Percentiles rank a stretch among this genome's conserved stretches.
Evolutionary conservation across 2,888 invertebrate genomes (phyloP).

Genomic region (Polietes domitor): DNA sequence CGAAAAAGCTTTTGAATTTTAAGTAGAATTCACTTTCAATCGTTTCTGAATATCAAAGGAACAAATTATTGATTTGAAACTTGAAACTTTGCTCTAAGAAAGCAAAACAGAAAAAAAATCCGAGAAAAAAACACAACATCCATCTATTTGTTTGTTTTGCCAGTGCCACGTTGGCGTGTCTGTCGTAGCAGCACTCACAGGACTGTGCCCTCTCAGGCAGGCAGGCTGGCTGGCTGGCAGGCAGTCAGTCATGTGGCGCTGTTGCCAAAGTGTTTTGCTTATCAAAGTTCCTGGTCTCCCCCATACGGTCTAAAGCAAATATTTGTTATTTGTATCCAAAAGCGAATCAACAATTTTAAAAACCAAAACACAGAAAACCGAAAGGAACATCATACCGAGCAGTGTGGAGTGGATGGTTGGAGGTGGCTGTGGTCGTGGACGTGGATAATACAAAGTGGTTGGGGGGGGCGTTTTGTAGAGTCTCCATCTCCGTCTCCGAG

Average conservation of each 20-base stretch:
- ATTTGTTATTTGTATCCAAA: constrained; percentile 37
- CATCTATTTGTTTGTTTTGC: constrained; percentile 24
- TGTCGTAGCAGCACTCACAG: constrained; percentile 10
- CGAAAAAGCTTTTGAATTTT: constrained; percentile 28
- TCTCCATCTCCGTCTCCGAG: not conserved
- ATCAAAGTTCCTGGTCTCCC: constrained; percentile 9
- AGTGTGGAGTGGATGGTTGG: too few species aligned
- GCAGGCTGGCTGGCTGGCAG: too few species aligned
- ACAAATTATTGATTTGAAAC: constrained; percentile 37
- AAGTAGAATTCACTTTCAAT: not conserved
- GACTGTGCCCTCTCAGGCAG: not conserved
- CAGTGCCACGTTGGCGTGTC: not conserved
- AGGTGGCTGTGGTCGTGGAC: too few species aligned
- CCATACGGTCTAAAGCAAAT: constrained; percentile 24
- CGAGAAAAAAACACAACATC: not conserved
- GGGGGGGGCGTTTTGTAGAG: not conserved
- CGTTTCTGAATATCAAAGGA: constrained; percentile 2
- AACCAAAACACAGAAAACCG: constrained; percentile 28
- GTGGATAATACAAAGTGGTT: too few species aligned
- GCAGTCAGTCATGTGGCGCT: too few species aligned
- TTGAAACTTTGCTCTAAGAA: constrained; percentile 5
- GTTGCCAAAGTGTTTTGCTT: constrained; percentile 10
- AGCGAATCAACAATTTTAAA: constrained; percentile 38
- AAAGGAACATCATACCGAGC: not conserved
- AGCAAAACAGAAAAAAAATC: not conserved